Base-by-base conservation (phyloP, 2,888 invertebrate species). In the Brachyptera risi region DNA sequence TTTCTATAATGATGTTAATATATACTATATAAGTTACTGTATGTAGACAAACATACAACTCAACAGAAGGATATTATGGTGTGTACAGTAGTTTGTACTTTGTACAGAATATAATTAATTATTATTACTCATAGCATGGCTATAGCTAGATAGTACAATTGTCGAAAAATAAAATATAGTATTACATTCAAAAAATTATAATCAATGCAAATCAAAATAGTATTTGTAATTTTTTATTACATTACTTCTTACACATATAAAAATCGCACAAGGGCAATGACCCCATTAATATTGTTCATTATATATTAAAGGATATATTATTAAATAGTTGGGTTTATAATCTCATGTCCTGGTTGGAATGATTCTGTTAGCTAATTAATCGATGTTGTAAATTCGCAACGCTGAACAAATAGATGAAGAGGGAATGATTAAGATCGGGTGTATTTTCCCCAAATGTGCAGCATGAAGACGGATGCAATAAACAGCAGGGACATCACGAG, bases 401-500 rank as follows among this genome's bases (percentile, higher is more conserved):
- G n/a, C n/a, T n/a, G 19, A 35, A 19, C 21, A 56, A 35, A 17
- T 23, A n/a, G 40, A 19, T 11, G 40, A 1, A 21, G 13, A 2
- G 15, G 58, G 37, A 37, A 49, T 49, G 63, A 9, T 57, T 58
- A 63, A 31, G 63, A 60, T 73, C 94, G 85, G 66, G 92, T 94
- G 77, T 94, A 94, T 83, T 99, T 99, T 75, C 98, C 99, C 99
- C 99, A 99, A 75, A 99, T 99, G 82, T 99, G 99, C 68, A 99
- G 85, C 94, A 99, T 96, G 77, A 99, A 99, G 59, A 99, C 99
- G 58, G 97, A 98, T 23, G 98, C 98, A 73, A 99, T 99, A 80
- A 99, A 99, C 58, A 99, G 85, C 59, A 99, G 84, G 63, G 97
- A 97, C 97, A 99, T 98, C 61, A 99, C 98, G 73, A 99, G 80